Percentiles rank a stretch among this genome's conserved stretches.
Evolutionary conservation across 2,797 vertebrate genomes (phyloP).

Genomic region (Xerus rutilus): DNA sequence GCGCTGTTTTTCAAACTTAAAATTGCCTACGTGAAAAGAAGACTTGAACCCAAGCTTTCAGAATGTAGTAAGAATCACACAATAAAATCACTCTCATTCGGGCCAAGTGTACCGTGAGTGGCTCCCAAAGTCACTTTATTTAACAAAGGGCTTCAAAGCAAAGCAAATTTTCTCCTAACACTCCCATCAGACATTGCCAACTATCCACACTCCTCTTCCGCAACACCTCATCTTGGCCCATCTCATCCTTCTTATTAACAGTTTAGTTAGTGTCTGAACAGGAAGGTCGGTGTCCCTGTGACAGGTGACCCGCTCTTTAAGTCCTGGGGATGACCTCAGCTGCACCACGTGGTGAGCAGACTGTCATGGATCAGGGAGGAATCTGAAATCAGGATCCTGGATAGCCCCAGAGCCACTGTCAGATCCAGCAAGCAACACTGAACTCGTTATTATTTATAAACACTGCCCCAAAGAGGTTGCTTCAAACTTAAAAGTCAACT

Average conservation of each 20-base stretch:
- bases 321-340: background rate
- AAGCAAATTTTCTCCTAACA: background rate
- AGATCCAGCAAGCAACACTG: background rate
- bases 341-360: background rate
- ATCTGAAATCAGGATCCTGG: background rate
- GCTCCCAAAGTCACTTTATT: slow-evolving; percentile 20
- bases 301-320: background rate
- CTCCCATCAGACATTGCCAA: background rate
- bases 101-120: background rate
- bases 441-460: background rate
- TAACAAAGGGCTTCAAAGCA: slow-evolving; percentile 13
- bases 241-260: background rate
- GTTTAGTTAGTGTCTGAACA: background rate
- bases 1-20: background rate
- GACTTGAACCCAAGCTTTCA: background rate
- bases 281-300: background rate
- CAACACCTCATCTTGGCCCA: too few species aligned
- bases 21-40: background rate
- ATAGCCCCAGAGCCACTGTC: background rate
- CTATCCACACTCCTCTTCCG: background rate
- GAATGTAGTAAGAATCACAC: background rate
- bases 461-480: background rate
- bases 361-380: background rate
- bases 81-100: background rate
- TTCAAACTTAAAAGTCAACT: background rate